These are phyloP conservation scores for Bucco capensis DNA, from an alignment of 2,113 vertebrate genomes.

Conservation along the genomic window DNA sequence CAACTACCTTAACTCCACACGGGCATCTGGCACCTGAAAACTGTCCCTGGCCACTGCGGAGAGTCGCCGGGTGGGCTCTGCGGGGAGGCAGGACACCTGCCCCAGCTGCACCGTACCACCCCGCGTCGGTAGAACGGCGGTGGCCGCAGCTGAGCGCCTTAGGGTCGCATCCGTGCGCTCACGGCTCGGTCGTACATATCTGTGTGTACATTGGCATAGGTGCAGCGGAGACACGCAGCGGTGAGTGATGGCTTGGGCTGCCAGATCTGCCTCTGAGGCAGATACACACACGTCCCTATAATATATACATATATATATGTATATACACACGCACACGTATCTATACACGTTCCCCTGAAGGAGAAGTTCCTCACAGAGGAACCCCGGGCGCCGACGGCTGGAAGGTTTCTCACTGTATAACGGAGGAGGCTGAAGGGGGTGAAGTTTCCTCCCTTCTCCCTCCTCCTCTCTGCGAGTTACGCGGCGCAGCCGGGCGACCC, in stretches of 20 bases:
- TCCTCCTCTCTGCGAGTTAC: background rate
- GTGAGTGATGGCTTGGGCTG: background rate
- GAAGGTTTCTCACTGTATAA: background rate
- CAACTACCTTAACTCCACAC: background rate
- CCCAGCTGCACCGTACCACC: accelerated
- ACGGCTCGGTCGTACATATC: background rate
- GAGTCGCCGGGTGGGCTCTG: background rate
- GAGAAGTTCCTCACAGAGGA: constrained; percentile 4
- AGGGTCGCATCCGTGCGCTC: background rate
- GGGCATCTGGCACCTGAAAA: background rate
- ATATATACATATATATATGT: too few relatives aligned
- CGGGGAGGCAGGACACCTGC: background rate
- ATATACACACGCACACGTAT: background rate
- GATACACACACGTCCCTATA: background rate
- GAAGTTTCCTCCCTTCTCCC: constrained; percentile 27
- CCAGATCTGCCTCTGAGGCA: background rate
- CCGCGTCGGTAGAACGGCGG: background rate
- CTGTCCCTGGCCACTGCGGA: accelerated
- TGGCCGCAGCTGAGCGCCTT: background rate
- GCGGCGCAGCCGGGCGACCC: background rate
- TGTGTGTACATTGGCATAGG: background rate
- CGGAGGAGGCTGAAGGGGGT: background rate
- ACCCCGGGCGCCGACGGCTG: background rate
- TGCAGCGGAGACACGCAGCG: background rate
- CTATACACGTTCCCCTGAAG: background rate